Evolutionary conservation across 2,888 invertebrate genomes (phyloP).

Genomic region (Griposia aprilina): DNA sequence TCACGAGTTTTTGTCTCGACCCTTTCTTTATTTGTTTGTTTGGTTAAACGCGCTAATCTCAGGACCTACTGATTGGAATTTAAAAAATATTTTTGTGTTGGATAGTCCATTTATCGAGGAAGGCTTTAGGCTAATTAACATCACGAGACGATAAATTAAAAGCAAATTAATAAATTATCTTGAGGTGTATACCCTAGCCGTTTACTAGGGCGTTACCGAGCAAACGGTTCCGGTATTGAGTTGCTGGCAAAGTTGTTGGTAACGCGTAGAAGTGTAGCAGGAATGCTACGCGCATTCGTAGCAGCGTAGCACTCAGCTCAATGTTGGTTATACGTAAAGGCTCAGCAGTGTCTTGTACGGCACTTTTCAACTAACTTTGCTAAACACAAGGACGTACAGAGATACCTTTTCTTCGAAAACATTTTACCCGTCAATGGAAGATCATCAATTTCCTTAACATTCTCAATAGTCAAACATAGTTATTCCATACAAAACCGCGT

Average conservation of each 20-base stretch:
- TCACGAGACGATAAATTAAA: too few relatives aligned
- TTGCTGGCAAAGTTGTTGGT: not conserved
- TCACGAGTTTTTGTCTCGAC: too few relatives aligned
- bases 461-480: constrained; percentile 8
- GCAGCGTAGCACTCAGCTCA: not conserved
- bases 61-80: too few relatives aligned
- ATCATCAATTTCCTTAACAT: constrained; percentile 1
- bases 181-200: not conserved
- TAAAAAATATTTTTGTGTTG: too few relatives aligned
- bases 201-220: not conserved
- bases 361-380: not conserved
- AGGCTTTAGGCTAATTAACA: too few relatives aligned
- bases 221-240: too few relatives aligned
- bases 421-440: not conserved
- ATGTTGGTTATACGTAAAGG: not conserved
- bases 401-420: not conserved
- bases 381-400: not conserved
- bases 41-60: too few relatives aligned
- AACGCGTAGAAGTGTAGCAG: not conserved
- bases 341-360: not conserved
- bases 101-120: too few relatives aligned
- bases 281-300: constrained; percentile 16
- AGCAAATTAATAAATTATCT: not conserved
- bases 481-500: constrained; percentile 44
- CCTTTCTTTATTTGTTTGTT: too few relatives aligned